Percentiles rank a stretch among this genome's conserved stretches.
Evolutionary conservation across 2,797 vertebrate species (phyloP).

Genomic region (Hoplostethus atlanticus): DNA sequence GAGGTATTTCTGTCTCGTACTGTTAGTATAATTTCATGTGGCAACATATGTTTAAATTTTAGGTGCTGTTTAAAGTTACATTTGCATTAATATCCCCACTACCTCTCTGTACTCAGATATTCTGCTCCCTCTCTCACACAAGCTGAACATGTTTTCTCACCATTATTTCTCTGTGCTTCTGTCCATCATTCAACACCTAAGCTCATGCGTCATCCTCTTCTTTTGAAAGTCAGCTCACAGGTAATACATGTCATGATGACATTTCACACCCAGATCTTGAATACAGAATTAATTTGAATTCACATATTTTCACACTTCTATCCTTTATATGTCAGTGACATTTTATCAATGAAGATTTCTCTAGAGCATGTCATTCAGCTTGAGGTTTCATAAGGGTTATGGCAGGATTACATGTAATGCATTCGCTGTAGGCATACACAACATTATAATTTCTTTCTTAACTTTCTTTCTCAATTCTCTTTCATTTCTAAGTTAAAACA

Average conservation of each 20-base stretch:
- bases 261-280: conserved; percentile 60
- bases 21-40: too few relatives aligned
- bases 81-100: conserved; percentile 2
- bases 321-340: conserved; percentile 39
- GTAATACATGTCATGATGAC: conserved; percentile 71
- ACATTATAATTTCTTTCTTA: too few relatives aligned
- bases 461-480: too few relatives aligned
- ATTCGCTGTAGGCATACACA: background rate
- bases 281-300: conserved; percentile 58
- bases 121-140: conserved; percentile 30
- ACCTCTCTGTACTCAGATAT: conserved; percentile 41
- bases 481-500: too few relatives aligned
- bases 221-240: conserved; percentile 68
- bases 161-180: conserved; percentile 63
- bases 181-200: conserved; percentile 65
- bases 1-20: too few relatives aligned
- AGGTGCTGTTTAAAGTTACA: conserved; percentile 14
- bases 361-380: background rate
- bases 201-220: conserved; percentile 67
- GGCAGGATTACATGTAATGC: conserved; percentile 27
- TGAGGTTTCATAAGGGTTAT: conserved; percentile 17
- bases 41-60: conserved; percentile 8
- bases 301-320: conserved; percentile 55
- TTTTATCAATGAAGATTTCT: conserved; percentile 36
- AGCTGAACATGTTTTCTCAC: conserved; percentile 53